Evolutionary conservation across 2,888 invertebrate species (phyloP), one percentile per base, ranked within the genome.

Genomic region (Tipula vernalis): DNA sequence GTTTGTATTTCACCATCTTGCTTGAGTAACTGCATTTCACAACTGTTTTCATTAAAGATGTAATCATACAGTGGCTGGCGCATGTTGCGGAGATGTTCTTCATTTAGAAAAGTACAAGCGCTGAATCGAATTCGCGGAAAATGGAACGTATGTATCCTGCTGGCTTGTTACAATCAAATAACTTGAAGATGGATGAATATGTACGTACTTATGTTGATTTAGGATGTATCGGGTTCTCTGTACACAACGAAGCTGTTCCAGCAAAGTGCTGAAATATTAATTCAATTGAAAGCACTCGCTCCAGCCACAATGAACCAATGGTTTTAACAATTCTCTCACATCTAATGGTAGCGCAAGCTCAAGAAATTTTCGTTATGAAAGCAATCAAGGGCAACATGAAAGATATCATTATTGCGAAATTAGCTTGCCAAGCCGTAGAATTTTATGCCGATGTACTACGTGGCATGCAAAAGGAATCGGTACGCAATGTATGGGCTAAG

Each of bases 261-360:
- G 95, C 96, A 96, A 94, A 93, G 98, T 57, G 95, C 98, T 87
- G 98, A 99, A 83, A 96, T 98, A 88, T 98, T 97, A 91, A 93
- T 94, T 88, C 94, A 96, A 91, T 92, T 99, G 88, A 98, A 98
- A 91, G 94, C 95, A 87, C 94, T 94, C 88, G 94, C 96, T 10
- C 95, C 96, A 93, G 92, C 94, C 89, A 95, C 96, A 10, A 96
- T 98, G 99, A 99, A 90, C 97, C 98, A 39, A 99, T 99, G 3
- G 97, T 98, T 5, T 93, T 99, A 87, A 94, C 94, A 87, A 97
- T 98, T 51, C 93, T 99, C 36, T 94, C 96, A 86, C 93, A 96
- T 86, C 92, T 99, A 86, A 98, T 99, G 98, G 92, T 99, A 85
- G 99, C 99, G 15, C 99, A 99, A 92, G 99, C 98, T 8, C 99